Base-by-base conservation (phyloP, 2,113 vertebrate species). In the Phocoena sinus region DNA sequence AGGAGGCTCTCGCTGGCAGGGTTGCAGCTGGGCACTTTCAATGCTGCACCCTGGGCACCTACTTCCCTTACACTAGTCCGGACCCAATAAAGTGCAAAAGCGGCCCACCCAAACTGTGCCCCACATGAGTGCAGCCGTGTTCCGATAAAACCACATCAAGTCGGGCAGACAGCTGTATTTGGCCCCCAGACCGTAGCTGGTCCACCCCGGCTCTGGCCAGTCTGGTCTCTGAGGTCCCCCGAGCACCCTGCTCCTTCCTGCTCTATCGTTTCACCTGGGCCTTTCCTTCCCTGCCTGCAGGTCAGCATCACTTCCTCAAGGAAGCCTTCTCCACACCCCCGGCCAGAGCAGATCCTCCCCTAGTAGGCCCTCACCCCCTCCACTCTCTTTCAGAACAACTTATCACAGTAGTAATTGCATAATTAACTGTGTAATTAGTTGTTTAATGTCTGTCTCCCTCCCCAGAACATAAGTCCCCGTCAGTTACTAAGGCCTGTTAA, bases 341-440 rank as follows among this genome's bases (percentile, higher is more conserved):
- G 36, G 74, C 44, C 93, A 63, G 79, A 74, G 44, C 74, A 41
- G 31, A 25, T 6, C 6, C 91, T 89, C 36, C 41, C 2, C 36
- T 62, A 17, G 2, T 11, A 8, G 14, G 17, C 79, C 65, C 68
- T 17, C 62, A 47, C 26, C 41, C 44, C 41, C 70, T 71, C 62
- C 8, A 1, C 20, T 25, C n/a, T 15, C 93, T 74, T 83, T 68
- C 88, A 89, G 87, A 82, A 50, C 63, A 33, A 79, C 28, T 84
- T 60, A 71, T 65, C 80, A 68, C 80, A 14, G 80, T 82, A 65
- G 63, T 88, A 80, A 84, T 88, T 79, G 74, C n/a, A 44, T 76
- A 76, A 87, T 80, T 90, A 90, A 86, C 84, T 88, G n/a, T 96
- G 60, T 88, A 38, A 85, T 95, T 94, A 84, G 81, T 84, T 84